Evolutionary conservation across 2,113 vertebrate species (phyloP).

Genomic region (Rhynchomys soricoides): DNA sequence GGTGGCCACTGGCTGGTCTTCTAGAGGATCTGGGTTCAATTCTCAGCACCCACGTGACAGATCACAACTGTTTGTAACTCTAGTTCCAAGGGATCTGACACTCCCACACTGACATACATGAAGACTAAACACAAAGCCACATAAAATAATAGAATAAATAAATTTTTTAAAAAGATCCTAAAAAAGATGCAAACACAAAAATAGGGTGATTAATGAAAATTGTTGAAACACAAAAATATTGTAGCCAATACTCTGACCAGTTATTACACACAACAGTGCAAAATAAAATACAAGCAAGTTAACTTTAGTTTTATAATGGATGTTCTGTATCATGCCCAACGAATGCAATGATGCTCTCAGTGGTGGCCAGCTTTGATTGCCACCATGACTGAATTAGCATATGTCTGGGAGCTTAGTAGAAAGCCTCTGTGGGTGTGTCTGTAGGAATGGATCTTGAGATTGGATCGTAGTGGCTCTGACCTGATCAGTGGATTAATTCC

Average conservation of each 20-base stretch:
- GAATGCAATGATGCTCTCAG: background rate
- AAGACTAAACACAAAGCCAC: too few relatives aligned
- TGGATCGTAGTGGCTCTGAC: background rate
- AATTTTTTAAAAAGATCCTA: too few relatives aligned
- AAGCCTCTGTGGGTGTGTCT: background rate
- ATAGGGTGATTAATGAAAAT: background rate
- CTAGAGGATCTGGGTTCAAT: too few relatives aligned
- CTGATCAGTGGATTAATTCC: background rate
- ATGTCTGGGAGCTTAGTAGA: background rate
- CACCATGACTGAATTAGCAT: background rate
- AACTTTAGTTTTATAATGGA: background rate
- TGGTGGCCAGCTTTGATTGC: too few relatives aligned
- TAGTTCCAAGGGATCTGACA: too few relatives aligned
- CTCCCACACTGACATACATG: too few relatives aligned
- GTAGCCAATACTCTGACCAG: background rate
- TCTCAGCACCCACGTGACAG: too few relatives aligned
- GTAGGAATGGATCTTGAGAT: background rate
- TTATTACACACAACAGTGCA: background rate
- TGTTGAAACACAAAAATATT: background rate
- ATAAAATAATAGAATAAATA: too few relatives aligned
- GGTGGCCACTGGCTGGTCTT: too few relatives aligned
- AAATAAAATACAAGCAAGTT: constrained; percentile 25
- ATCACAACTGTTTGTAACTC: too few relatives aligned
- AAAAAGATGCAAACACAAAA: background rate
- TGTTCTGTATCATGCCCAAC: background rate